Percentiles rank a stretch among this genome's conserved stretches.
Evolutionary conservation across 2,797 vertebrate genomes (phyloP).

Genomic region (Nyctalus aviator): DNA sequence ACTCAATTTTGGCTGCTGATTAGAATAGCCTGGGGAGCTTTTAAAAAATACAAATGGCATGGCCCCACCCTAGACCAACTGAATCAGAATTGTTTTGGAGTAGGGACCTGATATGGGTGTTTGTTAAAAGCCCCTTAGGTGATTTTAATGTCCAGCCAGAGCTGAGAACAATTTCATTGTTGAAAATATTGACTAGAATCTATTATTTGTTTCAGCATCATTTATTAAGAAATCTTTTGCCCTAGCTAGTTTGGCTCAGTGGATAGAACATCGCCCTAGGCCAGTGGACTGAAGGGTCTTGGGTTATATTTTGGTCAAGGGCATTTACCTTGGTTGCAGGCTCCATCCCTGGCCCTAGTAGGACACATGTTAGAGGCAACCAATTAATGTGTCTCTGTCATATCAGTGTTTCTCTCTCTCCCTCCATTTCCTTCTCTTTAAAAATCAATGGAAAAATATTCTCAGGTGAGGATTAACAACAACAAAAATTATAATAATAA

Average conservation of each 20-base stretch:
- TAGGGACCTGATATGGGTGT: conserved; percentile 1
- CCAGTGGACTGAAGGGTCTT: too few species aligned
- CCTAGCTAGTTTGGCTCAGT: too few species aligned
- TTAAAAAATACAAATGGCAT: conserved; percentile 51
- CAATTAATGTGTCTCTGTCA: too few species aligned
- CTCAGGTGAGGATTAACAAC: too few species aligned
- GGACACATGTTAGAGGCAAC: too few species aligned
- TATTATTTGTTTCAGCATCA: conserved; percentile 62
- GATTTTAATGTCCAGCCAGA: conserved; percentile 51
- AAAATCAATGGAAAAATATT: too few species aligned
- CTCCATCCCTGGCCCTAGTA: too few species aligned
- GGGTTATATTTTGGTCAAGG: too few species aligned
- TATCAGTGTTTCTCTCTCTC: too few species aligned
- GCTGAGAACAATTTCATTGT: conserved; percentile 59
- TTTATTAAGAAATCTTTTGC: conserved; percentile 56
- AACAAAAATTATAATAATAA: neutral
- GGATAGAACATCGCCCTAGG: too few species aligned
- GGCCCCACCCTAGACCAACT: conserved; percentile 5
- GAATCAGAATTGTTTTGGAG: conserved; percentile 67
- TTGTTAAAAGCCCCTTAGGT: conserved; percentile 68
- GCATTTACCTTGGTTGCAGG: too few species aligned
- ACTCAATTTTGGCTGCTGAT: conserved; percentile 26
- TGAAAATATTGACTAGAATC: conserved; percentile 71
- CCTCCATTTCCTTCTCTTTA: too few species aligned
- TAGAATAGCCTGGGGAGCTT: conserved; percentile 64